Conservation (phyloP, 2,113 vertebrate genomes). For the Callorhinus ursinus region DNA sequence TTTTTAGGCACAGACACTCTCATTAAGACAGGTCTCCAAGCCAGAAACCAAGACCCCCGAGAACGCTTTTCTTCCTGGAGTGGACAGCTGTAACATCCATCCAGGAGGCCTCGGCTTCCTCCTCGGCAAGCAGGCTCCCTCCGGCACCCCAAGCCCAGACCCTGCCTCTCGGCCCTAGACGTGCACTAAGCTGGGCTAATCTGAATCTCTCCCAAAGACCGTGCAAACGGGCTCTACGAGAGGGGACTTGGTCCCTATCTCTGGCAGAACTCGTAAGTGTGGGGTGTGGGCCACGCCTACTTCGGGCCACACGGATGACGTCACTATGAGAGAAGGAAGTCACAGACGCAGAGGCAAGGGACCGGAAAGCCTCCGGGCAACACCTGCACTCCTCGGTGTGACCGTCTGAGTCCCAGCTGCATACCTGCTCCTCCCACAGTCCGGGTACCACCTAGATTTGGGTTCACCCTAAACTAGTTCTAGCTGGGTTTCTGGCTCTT, state of each 20-base stretch:
- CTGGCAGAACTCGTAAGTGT: rapidly evolving
- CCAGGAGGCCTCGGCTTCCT: not conserved
- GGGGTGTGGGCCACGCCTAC: too few relatives aligned
- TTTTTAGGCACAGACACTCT: not conserved
- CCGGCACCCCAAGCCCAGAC: too few relatives aligned
- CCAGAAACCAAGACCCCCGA: not conserved
- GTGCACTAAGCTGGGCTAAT: not conserved
- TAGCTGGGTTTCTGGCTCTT: not conserved
- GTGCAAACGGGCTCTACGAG: too few relatives aligned
- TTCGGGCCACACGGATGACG: not conserved
- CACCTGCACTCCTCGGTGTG: not conserved
- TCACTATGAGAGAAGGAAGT: not conserved
- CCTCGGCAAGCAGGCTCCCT: not conserved
- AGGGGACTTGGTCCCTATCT: not conserved
- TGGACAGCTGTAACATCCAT: not conserved
- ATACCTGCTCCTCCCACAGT: not conserved
- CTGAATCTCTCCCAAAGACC: not conserved
- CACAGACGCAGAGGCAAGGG: not conserved
- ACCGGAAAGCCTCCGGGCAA: not conserved
- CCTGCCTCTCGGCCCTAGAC: not conserved
- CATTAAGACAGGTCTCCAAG: not conserved
- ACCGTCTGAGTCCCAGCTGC: not conserved
- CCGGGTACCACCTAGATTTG: not conserved
- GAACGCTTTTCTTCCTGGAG: not conserved
- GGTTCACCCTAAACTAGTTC: not conserved